Evolutionary conservation across 2,113 vertebrate genomes (phyloP).

Genomic region (Callopanchax toddi): DNA sequence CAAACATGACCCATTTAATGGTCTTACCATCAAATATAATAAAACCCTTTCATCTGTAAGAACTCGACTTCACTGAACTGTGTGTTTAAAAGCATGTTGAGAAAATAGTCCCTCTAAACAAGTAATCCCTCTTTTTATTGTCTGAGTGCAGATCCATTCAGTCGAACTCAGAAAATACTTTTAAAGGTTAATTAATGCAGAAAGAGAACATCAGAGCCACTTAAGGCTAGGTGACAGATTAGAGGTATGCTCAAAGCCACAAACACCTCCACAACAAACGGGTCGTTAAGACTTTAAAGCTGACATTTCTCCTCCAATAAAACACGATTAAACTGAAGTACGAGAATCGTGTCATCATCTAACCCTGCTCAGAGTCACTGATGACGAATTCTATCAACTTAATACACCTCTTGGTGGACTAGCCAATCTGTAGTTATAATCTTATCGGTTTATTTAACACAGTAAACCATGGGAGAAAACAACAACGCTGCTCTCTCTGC

Average conservation of each 20-base stretch:
- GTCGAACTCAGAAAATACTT: conserved; percentile 21
- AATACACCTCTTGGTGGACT: too few relatives aligned
- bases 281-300: neutral
- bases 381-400: too few relatives aligned
- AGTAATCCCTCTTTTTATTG: conserved; percentile 6
- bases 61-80: conserved; percentile 34
- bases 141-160: conserved; percentile 42
- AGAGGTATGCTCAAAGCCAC: conserved; percentile 25
- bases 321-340: neutral
- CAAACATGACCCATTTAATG: conserved; percentile 31
- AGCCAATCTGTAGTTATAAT: too few relatives aligned
- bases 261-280: conserved; percentile 3
- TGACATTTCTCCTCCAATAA: too few relatives aligned
- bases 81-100: conserved; percentile 32
- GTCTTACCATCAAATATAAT: conserved; percentile 39
- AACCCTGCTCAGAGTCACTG: too few relatives aligned
- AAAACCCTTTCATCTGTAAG: conserved; percentile 40
- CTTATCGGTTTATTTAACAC: too few relatives aligned
- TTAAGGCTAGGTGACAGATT: conserved; percentile 39
- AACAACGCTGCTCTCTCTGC: too few relatives aligned
- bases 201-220: conserved; percentile 53
- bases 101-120: conserved; percentile 27
- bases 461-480: too few relatives aligned
- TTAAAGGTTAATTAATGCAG: conserved; percentile 60
- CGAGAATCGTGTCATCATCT: neutral